Evolutionary conservation across 1,140 invertebrate species (phyloP).

Genomic region (Pygmarrhopalites habei): DNA sequence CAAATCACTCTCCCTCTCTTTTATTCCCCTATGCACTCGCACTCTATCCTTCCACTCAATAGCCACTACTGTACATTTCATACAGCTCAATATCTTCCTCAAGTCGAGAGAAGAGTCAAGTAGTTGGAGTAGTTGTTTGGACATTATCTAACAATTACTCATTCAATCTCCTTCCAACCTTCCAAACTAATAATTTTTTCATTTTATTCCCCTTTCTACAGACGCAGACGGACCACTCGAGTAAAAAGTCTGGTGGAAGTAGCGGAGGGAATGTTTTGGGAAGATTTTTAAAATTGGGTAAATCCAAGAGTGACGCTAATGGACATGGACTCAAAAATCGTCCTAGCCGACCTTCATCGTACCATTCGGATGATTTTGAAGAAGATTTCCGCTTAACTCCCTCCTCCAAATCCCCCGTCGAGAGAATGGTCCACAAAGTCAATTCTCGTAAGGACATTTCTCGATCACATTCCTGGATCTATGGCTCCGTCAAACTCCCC

Average conservation of each 20-base stretch:
- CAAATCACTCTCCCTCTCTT: not conserved
- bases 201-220: not conserved
- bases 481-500: conserved; percentile 34
- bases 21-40: not conserved
- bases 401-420: conserved; percentile 16
- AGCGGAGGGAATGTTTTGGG: conserved; percentile 23
- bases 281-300: conserved; percentile 36
- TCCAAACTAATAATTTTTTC: not conserved
- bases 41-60: not conserved
- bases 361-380: conserved; percentile 18
- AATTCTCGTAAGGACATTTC: conserved; percentile 28
- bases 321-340: conserved; percentile 14
- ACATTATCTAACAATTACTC: not conserved
- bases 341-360: conserved; percentile 11
- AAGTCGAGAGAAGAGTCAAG: not conserved
- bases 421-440: conserved; percentile 37
- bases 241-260: not conserved
- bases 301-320: conserved; percentile 37
- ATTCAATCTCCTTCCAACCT: not conserved
- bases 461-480: conserved; percentile 38
- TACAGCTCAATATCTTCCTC: not conserved
- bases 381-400: conserved; percentile 33
- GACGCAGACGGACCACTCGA: not conserved
- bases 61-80: not conserved
- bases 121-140: not conserved